Evolutionary conservation across 2,888 invertebrate genomes (phyloP).

Genomic region (Volucella zonaria): DNA sequence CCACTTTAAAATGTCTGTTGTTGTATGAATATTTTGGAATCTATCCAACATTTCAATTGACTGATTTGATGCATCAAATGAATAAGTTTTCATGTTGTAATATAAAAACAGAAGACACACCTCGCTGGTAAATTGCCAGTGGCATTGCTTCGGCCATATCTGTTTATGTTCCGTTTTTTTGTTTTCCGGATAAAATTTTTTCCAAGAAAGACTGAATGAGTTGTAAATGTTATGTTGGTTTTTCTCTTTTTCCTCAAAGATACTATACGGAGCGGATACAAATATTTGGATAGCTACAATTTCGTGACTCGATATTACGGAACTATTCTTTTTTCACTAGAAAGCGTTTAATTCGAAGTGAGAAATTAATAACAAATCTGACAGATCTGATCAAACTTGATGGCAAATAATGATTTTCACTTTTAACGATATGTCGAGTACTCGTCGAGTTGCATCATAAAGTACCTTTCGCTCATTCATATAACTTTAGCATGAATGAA

Average conservation of each 20-base stretch:
- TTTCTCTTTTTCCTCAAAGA: neutral
- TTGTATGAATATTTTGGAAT: conserved; percentile 33
- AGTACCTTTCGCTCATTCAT: conserved; percentile 41
- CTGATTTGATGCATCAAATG: conserved; percentile 29
- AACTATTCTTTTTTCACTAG: conserved; percentile 37
- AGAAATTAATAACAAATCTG: conserved; percentile 24
- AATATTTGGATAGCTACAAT: neutral
- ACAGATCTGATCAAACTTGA: conserved; percentile 23
- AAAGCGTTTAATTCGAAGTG: conserved; percentile 37
- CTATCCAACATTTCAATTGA: conserved; percentile 30
- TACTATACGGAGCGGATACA: neutral
- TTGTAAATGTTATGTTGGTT: conserved; percentile 5
- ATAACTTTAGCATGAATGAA: conserved; percentile 11
- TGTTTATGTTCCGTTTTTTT: conserved; percentile 30
- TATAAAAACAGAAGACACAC: conserved; percentile 9
- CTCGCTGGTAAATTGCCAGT: conserved; percentile 30
- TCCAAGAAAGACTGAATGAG: conserved; percentile 2
- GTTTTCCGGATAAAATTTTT: conserved; percentile 6
- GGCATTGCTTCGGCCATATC: neutral
- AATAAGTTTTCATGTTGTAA: conserved; percentile 9
- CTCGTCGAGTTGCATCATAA: conserved; percentile 22
- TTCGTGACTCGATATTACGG: conserved; percentile 1
- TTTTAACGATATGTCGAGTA: conserved; percentile 34
- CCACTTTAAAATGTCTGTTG: conserved; percentile 31
- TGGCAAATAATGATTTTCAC: conserved; percentile 44